Evolutionary conservation across 2,113 vertebrate species (phyloP).

Genomic region (Otus sunia): DNA sequence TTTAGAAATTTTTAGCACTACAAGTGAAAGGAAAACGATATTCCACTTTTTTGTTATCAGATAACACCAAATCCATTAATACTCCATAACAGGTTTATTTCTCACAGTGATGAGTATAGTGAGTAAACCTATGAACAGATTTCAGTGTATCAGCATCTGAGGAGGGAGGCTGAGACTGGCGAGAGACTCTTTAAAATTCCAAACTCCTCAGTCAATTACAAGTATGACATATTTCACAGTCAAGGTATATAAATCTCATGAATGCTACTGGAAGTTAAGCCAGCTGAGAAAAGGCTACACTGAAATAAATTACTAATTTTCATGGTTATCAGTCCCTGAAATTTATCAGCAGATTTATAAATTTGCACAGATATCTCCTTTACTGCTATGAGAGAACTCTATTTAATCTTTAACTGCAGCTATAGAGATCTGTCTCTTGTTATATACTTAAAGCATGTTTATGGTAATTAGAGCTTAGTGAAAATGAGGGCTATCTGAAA

Average conservation of each 20-base stretch:
- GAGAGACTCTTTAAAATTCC: neutral
- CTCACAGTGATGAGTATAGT: neutral
- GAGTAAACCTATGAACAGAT: neutral
- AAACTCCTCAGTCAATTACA: neutral
- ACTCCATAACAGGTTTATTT: neutral
- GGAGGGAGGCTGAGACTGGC: neutral
- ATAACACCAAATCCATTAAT: neutral
- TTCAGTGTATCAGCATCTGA: neutral
- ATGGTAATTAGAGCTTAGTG: neutral
- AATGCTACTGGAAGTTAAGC: neutral
- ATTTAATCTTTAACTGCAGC: neutral
- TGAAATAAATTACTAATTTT: neutral
- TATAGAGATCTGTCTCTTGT: neutral
- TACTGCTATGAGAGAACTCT: neutral
- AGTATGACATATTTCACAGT: neutral
- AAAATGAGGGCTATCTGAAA: neutral
- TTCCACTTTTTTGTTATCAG: neutral
- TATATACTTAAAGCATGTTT: neutral
- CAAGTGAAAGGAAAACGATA: neutral
- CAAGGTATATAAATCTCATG: neutral
- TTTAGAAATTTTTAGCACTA: neutral
- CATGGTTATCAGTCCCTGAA: neutral
- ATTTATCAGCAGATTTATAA: neutral
- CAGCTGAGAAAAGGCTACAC: neutral
- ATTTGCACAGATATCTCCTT: neutral